A percentile compares a stretch with the other conserved stretches of the same genome.
Conservation (phyloP, 2,888 invertebrate species). For the Conistra vaccinii region DNA sequence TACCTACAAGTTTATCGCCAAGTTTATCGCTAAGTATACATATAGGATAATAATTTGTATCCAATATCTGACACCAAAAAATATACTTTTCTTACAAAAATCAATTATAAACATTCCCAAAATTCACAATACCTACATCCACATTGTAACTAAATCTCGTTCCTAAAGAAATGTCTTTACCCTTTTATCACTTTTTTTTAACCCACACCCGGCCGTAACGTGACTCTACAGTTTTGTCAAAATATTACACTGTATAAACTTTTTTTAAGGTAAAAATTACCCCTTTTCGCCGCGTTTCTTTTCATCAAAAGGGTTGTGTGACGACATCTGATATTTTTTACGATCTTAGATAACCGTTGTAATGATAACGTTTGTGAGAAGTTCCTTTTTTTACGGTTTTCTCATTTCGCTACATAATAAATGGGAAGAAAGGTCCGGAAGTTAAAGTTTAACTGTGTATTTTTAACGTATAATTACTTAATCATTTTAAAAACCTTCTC, state of each 20-base stretch:
- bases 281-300: slow-evolving; percentile 73
- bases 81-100: slow-evolving; percentile 30
- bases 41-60: neutral
- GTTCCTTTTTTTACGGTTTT: slow-evolving; percentile 52
- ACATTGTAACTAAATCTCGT: slow-evolving; percentile 64
- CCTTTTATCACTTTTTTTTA: slow-evolving; percentile 64
- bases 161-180: slow-evolving; percentile 66
- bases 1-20: too few relatives aligned
- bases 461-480: slow-evolving; percentile 29
- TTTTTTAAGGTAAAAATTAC: slow-evolving; percentile 80
- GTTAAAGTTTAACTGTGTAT: slow-evolving; percentile 44
- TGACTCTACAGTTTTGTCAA: slow-evolving; percentile 88
- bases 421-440: slow-evolving; percentile 46
- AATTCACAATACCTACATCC: slow-evolving; percentile 42
- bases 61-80: slow-evolving; percentile 18
- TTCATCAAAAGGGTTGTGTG: slow-evolving; percentile 75
- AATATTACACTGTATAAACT: slow-evolving; percentile 86
- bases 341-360: slow-evolving; percentile 80
- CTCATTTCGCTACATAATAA: slow-evolving; percentile 53
- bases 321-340: slow-evolving; percentile 82
- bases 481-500: neutral
- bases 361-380: slow-evolving; percentile 73
- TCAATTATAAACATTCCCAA: slow-evolving; percentile 37
- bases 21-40: neutral
- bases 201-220: slow-evolving; percentile 78